phyloP scores from a whole-genome alignment of 2,797 vertebrate genomes.

The Rhincodon typus region DNA sequence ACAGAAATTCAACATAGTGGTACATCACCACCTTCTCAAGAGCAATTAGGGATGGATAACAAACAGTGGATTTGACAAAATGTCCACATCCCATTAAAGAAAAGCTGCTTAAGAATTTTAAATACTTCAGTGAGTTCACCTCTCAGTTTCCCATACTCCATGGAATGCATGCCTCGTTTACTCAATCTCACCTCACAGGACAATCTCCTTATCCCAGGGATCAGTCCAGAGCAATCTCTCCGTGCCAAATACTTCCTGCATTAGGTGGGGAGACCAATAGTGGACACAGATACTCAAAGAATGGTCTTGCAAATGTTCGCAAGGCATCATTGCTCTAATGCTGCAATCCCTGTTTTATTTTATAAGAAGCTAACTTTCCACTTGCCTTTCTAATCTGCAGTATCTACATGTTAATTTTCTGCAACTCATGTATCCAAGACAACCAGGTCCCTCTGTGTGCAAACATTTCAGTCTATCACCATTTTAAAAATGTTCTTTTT shows the following conservation, averaged over 20 bases:
- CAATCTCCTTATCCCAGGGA: background rate
- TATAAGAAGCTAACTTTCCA: background rate
- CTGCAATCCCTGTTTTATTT: no score
- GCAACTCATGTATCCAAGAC: background rate
- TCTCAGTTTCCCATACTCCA: background rate
- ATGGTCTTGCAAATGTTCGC: background rate
- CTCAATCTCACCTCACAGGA: background rate
- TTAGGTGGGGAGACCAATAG: background rate
- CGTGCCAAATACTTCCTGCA: background rate
- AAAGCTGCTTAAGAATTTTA: background rate
- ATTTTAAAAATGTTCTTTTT: background rate
- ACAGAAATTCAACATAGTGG: no score
- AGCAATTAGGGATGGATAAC: no score
- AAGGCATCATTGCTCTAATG: background rate
- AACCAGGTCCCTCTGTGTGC: background rate
- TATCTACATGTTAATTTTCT: background rate
- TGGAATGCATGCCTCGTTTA: background rate
- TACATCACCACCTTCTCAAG: no score
- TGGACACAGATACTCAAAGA: background rate
- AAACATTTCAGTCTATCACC: background rate
- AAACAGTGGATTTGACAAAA: background rate
- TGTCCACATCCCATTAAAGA: background rate
- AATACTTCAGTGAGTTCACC: background rate
- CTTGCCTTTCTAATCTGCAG: background rate
- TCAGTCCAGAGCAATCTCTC: background rate